Percentiles rank a stretch among this genome's conserved stretches.
Conservation (phyloP, 2,113 vertebrate species). For the Hiodon tergisus region DNA sequence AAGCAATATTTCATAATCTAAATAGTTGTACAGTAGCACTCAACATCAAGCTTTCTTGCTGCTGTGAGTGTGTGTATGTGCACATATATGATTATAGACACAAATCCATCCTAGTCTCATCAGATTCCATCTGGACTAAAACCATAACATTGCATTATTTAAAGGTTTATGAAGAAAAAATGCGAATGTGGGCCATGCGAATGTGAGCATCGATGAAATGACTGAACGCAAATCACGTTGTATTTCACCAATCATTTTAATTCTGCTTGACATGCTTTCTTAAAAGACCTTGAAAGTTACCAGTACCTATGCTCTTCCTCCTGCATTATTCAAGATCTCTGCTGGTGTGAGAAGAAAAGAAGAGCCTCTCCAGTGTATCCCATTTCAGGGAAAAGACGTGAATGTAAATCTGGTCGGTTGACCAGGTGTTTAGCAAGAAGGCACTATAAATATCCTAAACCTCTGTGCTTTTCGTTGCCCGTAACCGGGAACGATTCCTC, state of each 20-base stretch:
- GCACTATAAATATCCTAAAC: conserved; percentile 2
- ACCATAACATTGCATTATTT: background rate
- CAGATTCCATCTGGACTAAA: background rate
- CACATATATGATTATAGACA: no score
- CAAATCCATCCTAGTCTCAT: background rate
- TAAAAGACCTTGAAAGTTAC: background rate
- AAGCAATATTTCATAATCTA: background rate
- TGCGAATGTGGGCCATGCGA: background rate
- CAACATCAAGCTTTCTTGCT: no score
- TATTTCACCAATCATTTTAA: background rate
- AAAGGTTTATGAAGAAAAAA: no score
- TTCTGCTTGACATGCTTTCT: conserved; percentile 4
- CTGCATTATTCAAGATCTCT: background rate
- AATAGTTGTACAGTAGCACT: no score
- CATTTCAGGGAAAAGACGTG: conserved; percentile 7
- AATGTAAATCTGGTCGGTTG: conserved; percentile 13
- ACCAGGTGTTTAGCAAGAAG: background rate
- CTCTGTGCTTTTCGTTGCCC: no score
- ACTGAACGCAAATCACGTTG: background rate
- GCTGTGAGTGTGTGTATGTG: no score
- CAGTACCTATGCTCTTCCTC: background rate
- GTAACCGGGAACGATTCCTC: background rate
- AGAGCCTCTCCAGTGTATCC: background rate
- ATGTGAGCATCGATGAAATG: background rate
- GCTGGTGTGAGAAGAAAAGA: background rate